A percentile compares a stretch with the other conserved stretches of the same genome.
These are phyloP conservation scores for Agrenia bidenticulata DNA, from an alignment of 2,888 invertebrate species.

Conservation along the genomic window DNA sequence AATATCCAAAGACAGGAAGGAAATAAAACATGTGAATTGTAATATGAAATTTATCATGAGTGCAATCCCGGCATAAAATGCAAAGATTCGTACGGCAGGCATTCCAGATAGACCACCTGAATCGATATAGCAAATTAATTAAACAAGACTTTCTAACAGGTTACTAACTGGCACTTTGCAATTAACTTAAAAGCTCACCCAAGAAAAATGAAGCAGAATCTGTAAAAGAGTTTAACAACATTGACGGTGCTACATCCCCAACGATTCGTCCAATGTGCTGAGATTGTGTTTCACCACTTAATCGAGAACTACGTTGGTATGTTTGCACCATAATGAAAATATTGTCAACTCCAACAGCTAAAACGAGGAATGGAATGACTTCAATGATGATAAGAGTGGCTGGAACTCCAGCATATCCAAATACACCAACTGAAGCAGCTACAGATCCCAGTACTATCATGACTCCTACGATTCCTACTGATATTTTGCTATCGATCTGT, in stretches of 20 bases:
- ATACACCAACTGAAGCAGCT: slow-evolving; percentile 88
- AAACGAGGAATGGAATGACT: slow-evolving; percentile 85
- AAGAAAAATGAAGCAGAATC: slow-evolving; percentile 97
- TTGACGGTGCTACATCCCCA: slow-evolving; percentile 93
- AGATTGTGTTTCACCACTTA: slow-evolving; percentile 74
- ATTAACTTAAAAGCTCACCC: no score
- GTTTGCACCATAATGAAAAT: slow-evolving; percentile 95
- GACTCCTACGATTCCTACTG: slow-evolving; percentile 92
- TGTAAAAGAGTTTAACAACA: slow-evolving; percentile 89
- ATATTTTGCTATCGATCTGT: slow-evolving; percentile 90
- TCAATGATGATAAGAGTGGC: slow-evolving; percentile 88
- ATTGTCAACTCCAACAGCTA: slow-evolving; percentile 95
- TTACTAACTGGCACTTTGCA: no score
- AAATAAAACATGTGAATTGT: slow-evolving; percentile 85
- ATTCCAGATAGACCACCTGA: slow-evolving; percentile 78
- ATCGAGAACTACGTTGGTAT: slow-evolving; percentile 75
- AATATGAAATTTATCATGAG: slow-evolving; percentile 80
- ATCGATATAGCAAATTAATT: slow-evolving; percentile 1
- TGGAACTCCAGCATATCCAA: slow-evolving; percentile 75
- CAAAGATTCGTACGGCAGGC: slow-evolving; percentile 91
- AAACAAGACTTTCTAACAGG: neutral
- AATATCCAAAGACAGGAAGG: slow-evolving; percentile 78
- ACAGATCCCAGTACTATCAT: slow-evolving; percentile 91
- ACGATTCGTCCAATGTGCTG: slow-evolving; percentile 87
- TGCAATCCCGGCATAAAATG: slow-evolving; percentile 81